phyloP scores from a whole-genome alignment of 2,113 vertebrate species.

The Tetrax tetrax region DNA sequence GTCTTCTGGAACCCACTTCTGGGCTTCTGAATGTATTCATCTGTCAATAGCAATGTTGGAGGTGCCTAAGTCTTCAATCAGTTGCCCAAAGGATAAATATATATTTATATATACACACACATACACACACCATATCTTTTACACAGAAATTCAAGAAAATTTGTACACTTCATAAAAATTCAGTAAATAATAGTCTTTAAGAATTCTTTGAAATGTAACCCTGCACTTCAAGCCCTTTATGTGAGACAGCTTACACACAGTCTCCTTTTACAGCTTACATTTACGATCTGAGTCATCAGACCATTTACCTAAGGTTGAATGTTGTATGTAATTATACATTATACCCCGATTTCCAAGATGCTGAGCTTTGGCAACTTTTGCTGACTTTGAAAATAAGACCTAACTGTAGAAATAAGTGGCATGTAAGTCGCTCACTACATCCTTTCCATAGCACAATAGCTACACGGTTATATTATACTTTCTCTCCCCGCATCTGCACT shows the following conservation, averaged over 20 bases:
- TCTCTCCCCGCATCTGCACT: not conserved
- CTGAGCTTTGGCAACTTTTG: slow-evolving; percentile 17
- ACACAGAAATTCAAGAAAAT: not conserved
- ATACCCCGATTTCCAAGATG: not conserved
- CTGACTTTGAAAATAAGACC: slow-evolving; percentile 18
- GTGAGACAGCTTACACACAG: not conserved
- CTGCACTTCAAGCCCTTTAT: not conserved
- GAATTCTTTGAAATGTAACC: not conserved
- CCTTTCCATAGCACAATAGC: not conserved
- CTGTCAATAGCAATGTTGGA: not conserved
- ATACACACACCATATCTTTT: not conserved
- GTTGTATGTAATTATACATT: not conserved
- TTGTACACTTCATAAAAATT: not conserved
- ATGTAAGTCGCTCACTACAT: not conserved
- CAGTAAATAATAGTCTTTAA: not conserved
- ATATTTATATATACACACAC: not conserved
- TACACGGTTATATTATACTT: not conserved
- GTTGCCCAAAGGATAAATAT: not conserved
- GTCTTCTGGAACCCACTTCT: not conserved
- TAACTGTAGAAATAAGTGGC: not conserved
- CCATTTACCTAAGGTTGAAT: not conserved
- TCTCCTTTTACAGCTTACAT: not conserved
- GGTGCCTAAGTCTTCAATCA: not conserved
- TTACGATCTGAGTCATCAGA: not conserved
- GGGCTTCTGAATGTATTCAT: not conserved